A percentile compares a stretch with the other conserved stretches of the same genome.
These are phyloP conservation scores for Rhipidura dahli DNA, from an alignment of 2,113 vertebrate genomes.

Conservation along the genomic window DNA sequence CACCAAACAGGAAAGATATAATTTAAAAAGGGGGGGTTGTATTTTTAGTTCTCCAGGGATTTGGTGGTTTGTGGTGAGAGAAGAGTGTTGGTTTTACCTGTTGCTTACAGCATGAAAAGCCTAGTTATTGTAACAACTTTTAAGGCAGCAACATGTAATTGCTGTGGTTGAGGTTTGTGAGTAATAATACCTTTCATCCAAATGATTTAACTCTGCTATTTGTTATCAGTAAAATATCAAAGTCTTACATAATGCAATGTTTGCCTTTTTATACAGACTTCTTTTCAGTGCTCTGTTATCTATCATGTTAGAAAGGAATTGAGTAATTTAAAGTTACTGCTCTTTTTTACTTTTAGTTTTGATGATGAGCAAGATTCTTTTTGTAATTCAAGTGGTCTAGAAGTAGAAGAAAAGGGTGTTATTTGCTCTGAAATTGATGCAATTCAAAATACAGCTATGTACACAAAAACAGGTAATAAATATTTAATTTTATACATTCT, in stretches of 20 bases:
- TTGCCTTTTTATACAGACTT: background rate
- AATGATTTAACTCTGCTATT: background rate
- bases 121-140: background rate
- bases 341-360: slow-evolving; percentile 39
- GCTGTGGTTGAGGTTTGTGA: background rate
- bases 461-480: slow-evolving; percentile 75
- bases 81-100: background rate
- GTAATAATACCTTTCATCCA: background rate
- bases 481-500: background rate
- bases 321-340: background rate
- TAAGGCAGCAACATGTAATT: background rate
- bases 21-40: rapidly evolving
- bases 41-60: background rate
- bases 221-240: background rate
- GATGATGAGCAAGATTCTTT: slow-evolving; percentile 54
- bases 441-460: slow-evolving; percentile 49
- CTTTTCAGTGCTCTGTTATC: background rate
- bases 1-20: background rate
- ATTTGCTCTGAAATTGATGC: slow-evolving; percentile 15
- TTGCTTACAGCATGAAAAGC: background rate
- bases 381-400: slow-evolving; percentile 39
- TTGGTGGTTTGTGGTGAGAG: background rate
- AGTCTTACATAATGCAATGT: background rate
- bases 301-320: background rate
- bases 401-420: slow-evolving; percentile 61